Conservation (phyloP, 2,113 vertebrate genomes). For the Chloroceryle aenea region DNA sequence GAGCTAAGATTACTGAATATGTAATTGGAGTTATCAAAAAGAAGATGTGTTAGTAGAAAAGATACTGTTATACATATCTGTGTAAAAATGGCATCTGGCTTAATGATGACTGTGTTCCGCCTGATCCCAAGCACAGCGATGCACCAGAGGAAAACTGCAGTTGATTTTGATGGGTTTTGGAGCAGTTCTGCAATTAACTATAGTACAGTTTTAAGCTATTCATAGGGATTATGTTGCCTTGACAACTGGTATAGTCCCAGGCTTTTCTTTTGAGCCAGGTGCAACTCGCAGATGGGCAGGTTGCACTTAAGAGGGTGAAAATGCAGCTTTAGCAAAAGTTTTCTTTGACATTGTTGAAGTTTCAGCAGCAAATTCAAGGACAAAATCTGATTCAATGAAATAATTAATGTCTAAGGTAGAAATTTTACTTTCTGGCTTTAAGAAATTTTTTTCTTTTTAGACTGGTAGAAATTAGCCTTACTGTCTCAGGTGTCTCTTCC, state of each 20-base stretch:
- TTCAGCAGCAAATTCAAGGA: constrained; percentile 15
- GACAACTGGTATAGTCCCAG: not conserved
- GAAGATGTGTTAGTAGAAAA: not conserved
- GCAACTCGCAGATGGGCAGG: not conserved
- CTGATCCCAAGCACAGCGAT: not conserved
- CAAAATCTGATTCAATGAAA: not conserved
- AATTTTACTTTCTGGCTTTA: not conserved
- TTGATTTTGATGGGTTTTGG: not conserved
- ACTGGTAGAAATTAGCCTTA: not conserved
- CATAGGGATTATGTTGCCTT: not conserved
- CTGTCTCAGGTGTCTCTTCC: not conserved
- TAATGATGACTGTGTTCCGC: not conserved
- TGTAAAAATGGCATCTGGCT: not conserved
- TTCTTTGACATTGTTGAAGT: constrained; percentile 1
- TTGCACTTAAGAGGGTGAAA: not conserved
- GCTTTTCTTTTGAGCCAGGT: not conserved
- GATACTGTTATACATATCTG: not conserved
- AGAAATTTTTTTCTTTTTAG: not conserved
- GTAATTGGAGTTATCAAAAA: not conserved
- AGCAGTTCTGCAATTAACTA: not conserved
- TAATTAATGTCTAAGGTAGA: not conserved
- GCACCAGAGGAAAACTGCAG: not conserved
- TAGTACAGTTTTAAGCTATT: not conserved
- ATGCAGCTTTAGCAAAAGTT: not conserved
- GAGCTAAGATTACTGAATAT: not conserved